Evolutionary conservation across 2,888 invertebrate genomes (phyloP).

Genomic region (Mesorhabditis spiculigera): DNA sequence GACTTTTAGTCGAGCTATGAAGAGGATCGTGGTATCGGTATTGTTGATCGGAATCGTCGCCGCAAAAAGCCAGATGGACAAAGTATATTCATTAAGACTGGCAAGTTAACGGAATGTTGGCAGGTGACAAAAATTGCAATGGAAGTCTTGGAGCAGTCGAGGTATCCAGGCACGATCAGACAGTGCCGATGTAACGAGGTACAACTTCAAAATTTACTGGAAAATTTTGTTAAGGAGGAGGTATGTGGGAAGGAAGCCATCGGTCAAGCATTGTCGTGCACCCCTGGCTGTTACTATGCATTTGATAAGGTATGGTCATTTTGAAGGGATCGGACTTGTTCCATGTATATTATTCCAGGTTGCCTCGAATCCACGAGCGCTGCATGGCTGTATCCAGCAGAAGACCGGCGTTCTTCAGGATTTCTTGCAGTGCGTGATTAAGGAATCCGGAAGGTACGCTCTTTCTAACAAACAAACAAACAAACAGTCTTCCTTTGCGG

Average conservation of each 20-base stretch:
- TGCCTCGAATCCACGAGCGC: background rate
- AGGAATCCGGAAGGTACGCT: background rate
- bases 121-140: constrained; percentile 4
- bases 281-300: background rate
- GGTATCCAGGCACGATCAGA: background rate
- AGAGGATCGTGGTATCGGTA: background rate
- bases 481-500: too few relatives aligned
- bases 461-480: too few relatives aligned
- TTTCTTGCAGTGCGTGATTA: background rate
- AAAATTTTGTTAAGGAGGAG: background rate
- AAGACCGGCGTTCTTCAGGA: background rate
- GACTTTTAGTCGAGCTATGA: background rate
- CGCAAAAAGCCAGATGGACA: background rate
- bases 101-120: background rate
- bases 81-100: background rate
- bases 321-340: too few relatives aligned
- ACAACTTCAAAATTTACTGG: background rate
- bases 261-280: background rate
- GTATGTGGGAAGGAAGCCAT: background rate
- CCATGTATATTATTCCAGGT: background rate
- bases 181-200: constrained; percentile 6
- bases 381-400: background rate
- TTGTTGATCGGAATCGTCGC: background rate
- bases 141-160: background rate
- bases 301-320: background rate